Conservation (phyloP, 1,140 invertebrate species). For the Aphis gossypii region DNA sequence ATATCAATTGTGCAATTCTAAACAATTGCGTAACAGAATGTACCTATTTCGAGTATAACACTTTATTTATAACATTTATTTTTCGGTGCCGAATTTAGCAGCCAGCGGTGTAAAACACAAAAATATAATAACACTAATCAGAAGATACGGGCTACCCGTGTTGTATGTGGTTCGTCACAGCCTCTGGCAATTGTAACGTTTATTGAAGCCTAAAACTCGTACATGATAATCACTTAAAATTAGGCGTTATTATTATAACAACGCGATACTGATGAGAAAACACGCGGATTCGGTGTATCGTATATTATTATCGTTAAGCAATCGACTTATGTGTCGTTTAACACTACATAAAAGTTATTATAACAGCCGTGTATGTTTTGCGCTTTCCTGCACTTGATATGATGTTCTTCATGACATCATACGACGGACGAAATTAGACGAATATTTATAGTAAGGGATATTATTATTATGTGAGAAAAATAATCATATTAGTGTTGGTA, state of each 20-base stretch:
- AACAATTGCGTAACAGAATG: background rate
- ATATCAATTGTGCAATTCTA: background rate
- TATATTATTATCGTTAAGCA: background rate
- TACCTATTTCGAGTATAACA: background rate
- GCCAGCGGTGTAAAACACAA: background rate
- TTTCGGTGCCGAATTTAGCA: background rate
- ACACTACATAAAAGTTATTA: background rate
- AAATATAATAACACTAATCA: constrained; percentile 15
- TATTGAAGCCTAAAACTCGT: background rate
- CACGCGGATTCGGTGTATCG: background rate
- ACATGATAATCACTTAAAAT: background rate
- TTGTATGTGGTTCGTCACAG: background rate
- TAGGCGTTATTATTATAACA: background rate
- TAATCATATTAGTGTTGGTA: background rate
- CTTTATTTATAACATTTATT: constrained; percentile 11
- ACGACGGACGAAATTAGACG: background rate
- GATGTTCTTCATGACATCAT: background rate
- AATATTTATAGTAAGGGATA: background rate
- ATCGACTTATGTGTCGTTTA: background rate
- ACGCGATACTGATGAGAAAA: background rate
- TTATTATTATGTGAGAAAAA: background rate
- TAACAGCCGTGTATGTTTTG: background rate
- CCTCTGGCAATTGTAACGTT: background rate
- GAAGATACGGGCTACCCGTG: background rate
- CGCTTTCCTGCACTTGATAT: background rate